Evolutionary conservation across 2,113 vertebrate genomes (phyloP).

Genomic region (Puma concolor): DNA sequence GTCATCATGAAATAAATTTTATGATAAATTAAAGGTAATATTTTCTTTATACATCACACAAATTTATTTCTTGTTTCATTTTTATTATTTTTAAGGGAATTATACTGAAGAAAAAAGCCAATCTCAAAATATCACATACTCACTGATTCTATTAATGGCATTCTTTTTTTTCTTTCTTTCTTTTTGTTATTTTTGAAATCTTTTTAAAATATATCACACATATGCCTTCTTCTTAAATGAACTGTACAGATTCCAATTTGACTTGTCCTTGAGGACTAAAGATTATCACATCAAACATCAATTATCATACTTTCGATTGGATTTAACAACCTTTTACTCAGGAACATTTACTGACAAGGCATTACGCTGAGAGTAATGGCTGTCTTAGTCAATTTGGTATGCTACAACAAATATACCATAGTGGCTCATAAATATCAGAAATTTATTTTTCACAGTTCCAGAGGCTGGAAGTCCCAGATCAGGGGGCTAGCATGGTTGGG

Average conservation of each 20-base stretch:
- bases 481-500: background rate
- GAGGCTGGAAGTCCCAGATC: background rate
- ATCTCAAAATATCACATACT: background rate
- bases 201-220: background rate
- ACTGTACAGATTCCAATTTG: background rate
- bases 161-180: background rate
- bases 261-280: background rate
- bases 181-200: background rate
- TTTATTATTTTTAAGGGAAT: background rate
- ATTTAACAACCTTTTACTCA: background rate
- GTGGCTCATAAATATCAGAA: background rate
- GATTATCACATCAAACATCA: background rate
- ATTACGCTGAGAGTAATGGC: background rate
- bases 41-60: background rate
- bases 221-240: constrained; percentile 1
- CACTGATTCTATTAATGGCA: background rate
- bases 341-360: background rate
- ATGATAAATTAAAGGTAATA: constrained; percentile 39
- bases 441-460: background rate
- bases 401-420: background rate
- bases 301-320: background rate
- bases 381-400: background rate
- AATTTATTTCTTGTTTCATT: constrained; percentile 35
- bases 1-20: constrained; percentile 10
- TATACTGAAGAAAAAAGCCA: background rate